phyloP scores from a whole-genome alignment of 2,888 invertebrate genomes.

The Aphodius sticticus region DNA sequence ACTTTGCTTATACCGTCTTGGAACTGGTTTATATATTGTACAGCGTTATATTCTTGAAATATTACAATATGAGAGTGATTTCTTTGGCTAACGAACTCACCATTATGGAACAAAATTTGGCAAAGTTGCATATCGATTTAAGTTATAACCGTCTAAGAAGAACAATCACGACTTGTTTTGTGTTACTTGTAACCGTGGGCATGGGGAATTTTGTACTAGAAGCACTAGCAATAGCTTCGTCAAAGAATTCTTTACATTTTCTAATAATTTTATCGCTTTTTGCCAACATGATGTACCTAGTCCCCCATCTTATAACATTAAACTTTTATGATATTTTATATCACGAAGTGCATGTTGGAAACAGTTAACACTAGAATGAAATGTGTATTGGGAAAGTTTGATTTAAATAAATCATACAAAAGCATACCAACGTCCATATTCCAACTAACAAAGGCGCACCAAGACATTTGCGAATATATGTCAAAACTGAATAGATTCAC shows the following conservation, averaged over 20 bases:
- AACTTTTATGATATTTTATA: not conserved
- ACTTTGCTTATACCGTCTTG: not conserved
- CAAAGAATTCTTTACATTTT: not conserved
- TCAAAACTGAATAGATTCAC: not conserved
- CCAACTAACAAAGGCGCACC: not conserved
- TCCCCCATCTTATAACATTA: not conserved
- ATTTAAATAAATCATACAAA: not conserved
- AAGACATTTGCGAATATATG: not conserved
- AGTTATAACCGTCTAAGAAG: no score
- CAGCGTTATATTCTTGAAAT: not conserved
- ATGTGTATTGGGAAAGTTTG: not conserved
- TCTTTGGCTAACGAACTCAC: not conserved
- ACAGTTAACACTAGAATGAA: not conserved
- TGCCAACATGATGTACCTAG: not conserved
- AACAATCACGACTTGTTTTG: no score
- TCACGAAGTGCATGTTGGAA: not conserved
- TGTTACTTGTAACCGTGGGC: no score
- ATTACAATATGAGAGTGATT: not conserved
- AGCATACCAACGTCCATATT: not conserved
- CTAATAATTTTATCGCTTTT: not conserved
- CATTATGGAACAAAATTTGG: not conserved
- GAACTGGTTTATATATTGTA: not conserved
- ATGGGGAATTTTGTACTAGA: no score
- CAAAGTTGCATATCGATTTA: not conserved
- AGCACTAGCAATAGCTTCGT: no score